Base-by-base conservation (phyloP, 2,888 invertebrate species). In the Rotaria socialis region DNA sequence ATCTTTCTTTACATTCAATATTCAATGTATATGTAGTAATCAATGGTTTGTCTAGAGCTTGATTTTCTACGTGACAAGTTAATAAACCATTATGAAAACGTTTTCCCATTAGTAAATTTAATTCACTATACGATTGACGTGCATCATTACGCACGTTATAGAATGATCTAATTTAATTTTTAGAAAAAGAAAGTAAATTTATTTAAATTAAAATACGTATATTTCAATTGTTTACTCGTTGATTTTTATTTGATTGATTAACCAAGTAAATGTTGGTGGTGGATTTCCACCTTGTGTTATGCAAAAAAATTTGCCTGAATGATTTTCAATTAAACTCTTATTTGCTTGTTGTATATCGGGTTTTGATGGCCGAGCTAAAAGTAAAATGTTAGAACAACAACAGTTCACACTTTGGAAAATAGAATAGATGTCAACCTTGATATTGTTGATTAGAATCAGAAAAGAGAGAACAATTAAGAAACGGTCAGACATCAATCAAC, bases 1-100 rank as follows among this genome's bases (percentile, higher is more conserved):
- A 55, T 55, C 55, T 22, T 41, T 41, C 11, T 14, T 80, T 80
- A 80, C 80, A 47, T 80, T 47, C 24, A 47, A 80, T n/a, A 80
- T 80, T 80, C n/a, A 80, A 80, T n/a, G 24, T 47, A 47, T 10
- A 47, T 19, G 80, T 47, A 24, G 47, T 24, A 19, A 11, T 43
- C 6, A 80, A 80, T 80, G 80, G 80, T 80, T 47, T 80, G 47
- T 80, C 80, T 80, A 80, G 35, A 5, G 80, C 80, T 80, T 80
- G 43, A 80, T 80, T 80, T 10, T 80, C 24, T n/a, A 80, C 14
- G 24, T 80, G 80, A 80, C 80, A 80, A 43, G 80, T 47, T 47
- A 80, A 14, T 80, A n/a, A n/a, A 47, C 24, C 24, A 47, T 47
- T 47, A 80, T 80, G 80, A n/a, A n/a, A 80, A 24, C 10, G 80